Conservation (phyloP, 2,113 vertebrate genomes). For the Acanthisitta chloris region DNA sequence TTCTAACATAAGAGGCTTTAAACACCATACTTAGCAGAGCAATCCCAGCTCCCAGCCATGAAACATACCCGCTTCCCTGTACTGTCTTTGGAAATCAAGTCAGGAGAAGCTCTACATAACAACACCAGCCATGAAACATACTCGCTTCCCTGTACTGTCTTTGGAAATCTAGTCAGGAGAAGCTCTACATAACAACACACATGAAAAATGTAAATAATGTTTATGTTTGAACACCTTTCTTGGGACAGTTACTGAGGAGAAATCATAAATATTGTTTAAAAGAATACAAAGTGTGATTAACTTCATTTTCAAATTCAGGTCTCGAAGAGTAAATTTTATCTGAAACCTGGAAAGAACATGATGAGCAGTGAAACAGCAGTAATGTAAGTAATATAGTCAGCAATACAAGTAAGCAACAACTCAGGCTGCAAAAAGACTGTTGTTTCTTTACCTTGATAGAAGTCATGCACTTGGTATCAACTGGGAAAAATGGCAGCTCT, state of each 20-base stretch:
- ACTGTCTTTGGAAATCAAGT: neutral
- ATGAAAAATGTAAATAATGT: neutral
- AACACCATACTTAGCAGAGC: neutral
- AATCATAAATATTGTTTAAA: neutral
- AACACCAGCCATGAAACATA: neutral
- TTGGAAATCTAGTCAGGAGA: neutral
- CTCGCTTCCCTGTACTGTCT: neutral
- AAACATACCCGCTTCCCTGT: neutral
- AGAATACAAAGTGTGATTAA: neutral
- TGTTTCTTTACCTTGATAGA: conserved; percentile 83
- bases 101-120: neutral
- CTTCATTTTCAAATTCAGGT: neutral
- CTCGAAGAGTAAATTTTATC: neutral
- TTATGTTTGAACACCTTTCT: neutral
- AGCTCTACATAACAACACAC: neutral
- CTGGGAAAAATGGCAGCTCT: conserved; percentile 87
- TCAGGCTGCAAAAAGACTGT: neutral
- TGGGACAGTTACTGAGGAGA: neutral
- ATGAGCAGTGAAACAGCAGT: neutral
- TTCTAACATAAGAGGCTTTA: neutral
- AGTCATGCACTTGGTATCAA: conserved; percentile 85
- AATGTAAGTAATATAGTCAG: neutral
- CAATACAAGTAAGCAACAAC: neutral
- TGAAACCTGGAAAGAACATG: neutral
- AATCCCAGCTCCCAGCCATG: neutral